Percentiles rank a stretch among this genome's conserved stretches.
Conservation (phyloP, 2,113 vertebrate species). For the Paedocypris sp. region DNA sequence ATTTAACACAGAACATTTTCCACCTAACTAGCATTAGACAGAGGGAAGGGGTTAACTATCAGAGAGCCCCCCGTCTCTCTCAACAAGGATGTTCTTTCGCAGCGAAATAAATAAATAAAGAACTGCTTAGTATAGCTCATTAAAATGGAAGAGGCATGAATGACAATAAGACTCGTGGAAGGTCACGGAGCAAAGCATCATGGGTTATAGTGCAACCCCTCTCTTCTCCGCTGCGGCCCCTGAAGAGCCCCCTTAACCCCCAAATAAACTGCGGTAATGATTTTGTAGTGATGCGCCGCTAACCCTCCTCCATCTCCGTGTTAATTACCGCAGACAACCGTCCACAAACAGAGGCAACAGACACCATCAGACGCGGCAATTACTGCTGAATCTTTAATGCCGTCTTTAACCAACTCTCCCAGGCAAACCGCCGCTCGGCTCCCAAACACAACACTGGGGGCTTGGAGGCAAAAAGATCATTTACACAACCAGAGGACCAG, state of each 20-base stretch:
- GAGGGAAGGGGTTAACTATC: no score
- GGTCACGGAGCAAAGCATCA: conserved; percentile 18
- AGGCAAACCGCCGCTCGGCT: background rate
- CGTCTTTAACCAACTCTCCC: conserved; percentile 50
- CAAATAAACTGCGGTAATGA: conserved; percentile 49
- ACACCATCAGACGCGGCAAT: conserved; percentile 60
- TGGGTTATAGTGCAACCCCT: conserved; percentile 18
- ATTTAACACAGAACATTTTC: no score
- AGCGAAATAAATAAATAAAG: conserved; percentile 58
- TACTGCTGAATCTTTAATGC: conserved; percentile 70
- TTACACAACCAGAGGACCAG: no score
- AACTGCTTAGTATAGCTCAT: conserved; percentile 57
- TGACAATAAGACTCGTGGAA: conserved; percentile 49
- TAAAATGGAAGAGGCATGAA: conserved; percentile 56
- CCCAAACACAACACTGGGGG: background rate
- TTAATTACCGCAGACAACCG: conserved; percentile 30
- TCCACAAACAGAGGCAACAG: conserved; percentile 39
- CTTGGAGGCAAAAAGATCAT: no score
- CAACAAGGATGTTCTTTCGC: conserved; percentile 37
- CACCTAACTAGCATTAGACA: background rate
- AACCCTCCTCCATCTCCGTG: conserved; percentile 29
- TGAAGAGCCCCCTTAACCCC: conserved; percentile 42
- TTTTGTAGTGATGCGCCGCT: conserved; percentile 39
- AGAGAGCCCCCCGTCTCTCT: background rate
- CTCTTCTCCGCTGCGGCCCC: conserved; percentile 39